phyloP scores from a whole-genome alignment of 2,888 invertebrate genomes.

The Habroteleia sp. region DNA sequence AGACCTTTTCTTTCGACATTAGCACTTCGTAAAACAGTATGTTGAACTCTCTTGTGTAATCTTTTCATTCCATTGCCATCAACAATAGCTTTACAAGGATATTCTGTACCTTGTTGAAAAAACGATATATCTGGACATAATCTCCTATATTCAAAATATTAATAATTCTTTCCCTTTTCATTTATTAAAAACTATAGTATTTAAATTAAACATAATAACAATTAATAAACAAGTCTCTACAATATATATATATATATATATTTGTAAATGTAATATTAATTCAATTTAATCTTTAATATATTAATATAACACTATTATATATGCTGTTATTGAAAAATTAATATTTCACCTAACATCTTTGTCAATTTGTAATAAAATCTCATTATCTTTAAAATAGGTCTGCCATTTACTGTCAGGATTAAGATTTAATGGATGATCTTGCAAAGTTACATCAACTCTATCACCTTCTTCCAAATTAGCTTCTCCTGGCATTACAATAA shows the following conservation, averaged over 20 bases:
- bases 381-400: conserved; percentile 97
- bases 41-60: conserved; percentile 93
- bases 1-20: conserved; percentile 93
- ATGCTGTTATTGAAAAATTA: background rate
- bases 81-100: conserved; percentile 91
- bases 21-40: conserved; percentile 91
- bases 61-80: conserved; percentile 91
- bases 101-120: conserved; percentile 96
- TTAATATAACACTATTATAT: too few species aligned
- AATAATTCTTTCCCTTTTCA: too few species aligned
- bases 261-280: conserved; percentile 5
- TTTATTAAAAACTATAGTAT: too few species aligned
- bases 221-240: too few species aligned
- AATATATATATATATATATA: too few species aligned
- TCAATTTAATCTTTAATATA: too few species aligned
- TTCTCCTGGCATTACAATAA: conserved; percentile 91
- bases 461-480: conserved; percentile 83
- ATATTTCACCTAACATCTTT: conserved; percentile 90
- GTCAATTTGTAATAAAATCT: conserved; percentile 97
- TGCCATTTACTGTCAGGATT: conserved; percentile 98
- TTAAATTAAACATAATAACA: too few species aligned
- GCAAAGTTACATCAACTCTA: conserved; percentile 83
- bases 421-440: conserved; percentile 96
- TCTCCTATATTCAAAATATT: conserved; percentile 81
- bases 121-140: conserved; percentile 98